Evolutionary conservation across 2,797 vertebrate species (phyloP).

Genomic region (Pyrocephalus nanus): DNA sequence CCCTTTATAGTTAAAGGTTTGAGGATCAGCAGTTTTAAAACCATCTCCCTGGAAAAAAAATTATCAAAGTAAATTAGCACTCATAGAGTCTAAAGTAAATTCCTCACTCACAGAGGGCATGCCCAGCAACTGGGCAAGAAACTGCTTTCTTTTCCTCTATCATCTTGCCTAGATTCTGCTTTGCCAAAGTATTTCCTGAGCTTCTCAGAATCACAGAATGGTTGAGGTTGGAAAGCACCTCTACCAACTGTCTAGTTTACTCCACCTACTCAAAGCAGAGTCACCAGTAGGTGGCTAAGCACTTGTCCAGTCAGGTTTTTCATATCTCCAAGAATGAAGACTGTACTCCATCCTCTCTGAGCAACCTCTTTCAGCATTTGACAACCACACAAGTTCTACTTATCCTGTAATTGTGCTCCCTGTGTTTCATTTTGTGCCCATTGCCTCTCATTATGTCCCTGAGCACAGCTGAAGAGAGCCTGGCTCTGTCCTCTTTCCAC

Average conservation of each 20-base stretch:
- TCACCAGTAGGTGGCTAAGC: neutral
- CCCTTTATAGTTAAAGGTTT: neutral
- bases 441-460: neutral
- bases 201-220: neutral
- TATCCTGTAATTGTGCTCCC: neutral
- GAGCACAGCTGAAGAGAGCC: neutral
- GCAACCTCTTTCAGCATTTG: neutral
- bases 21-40: constrained; percentile 32
- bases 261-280: neutral
- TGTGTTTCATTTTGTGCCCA: neutral
- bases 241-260: neutral
- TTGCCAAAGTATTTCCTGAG: neutral
- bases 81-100: neutral
- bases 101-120: neutral
- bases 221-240: neutral
- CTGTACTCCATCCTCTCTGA: neutral
- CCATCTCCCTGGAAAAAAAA: neutral
- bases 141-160: neutral
- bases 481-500: neutral
- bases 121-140: neutral
- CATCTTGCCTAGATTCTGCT: neutral
- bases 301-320: neutral
- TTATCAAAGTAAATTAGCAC: neutral
- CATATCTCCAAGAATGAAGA: neutral
- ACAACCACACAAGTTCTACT: neutral